Evolutionary conservation across 2,797 vertebrate genomes (phyloP).

Genomic region (Setipinna tenuifilis): DNA sequence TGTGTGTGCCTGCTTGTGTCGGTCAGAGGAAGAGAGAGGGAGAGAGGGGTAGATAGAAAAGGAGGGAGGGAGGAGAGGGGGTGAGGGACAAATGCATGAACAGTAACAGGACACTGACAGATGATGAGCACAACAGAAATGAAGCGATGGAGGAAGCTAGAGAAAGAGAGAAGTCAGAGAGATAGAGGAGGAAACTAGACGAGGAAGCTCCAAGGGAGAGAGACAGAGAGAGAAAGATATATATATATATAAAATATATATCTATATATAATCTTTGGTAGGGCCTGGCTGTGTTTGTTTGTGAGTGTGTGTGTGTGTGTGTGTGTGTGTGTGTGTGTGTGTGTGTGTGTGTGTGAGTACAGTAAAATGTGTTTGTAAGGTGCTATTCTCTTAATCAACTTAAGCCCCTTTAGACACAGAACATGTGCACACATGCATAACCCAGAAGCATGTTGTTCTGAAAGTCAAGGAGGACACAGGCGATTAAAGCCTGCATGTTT

Average conservation of each 20-base stretch:
- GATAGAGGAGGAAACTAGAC: background rate
- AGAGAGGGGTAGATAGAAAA: background rate
- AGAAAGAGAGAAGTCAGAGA: conserved; percentile 10
- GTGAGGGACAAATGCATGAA: background rate
- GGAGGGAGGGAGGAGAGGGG: background rate
- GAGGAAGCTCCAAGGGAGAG: background rate
- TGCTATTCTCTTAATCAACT: too few species aligned
- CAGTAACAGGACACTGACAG: too few species aligned
- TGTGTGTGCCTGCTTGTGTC: background rate
- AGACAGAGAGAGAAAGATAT: too few species aligned
- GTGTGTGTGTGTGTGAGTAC: too few species aligned
- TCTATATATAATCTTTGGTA: too few species aligned
- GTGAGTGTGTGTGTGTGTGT: background rate
- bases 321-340: background rate
- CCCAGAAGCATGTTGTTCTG: too few species aligned
- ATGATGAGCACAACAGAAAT: background rate
- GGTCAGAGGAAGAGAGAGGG: background rate
- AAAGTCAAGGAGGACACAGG: too few species aligned
- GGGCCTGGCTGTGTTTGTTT: background rate
- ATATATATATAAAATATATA: too few species aligned
- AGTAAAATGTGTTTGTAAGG: too few species aligned
- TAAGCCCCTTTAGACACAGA: too few species aligned
- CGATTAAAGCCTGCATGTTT: too few species aligned
- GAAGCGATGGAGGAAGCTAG: background rate
- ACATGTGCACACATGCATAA: too few species aligned